Evolutionary conservation across 2,113 vertebrate species (phyloP).

Genomic region (Ceyx margarethae): DNA sequence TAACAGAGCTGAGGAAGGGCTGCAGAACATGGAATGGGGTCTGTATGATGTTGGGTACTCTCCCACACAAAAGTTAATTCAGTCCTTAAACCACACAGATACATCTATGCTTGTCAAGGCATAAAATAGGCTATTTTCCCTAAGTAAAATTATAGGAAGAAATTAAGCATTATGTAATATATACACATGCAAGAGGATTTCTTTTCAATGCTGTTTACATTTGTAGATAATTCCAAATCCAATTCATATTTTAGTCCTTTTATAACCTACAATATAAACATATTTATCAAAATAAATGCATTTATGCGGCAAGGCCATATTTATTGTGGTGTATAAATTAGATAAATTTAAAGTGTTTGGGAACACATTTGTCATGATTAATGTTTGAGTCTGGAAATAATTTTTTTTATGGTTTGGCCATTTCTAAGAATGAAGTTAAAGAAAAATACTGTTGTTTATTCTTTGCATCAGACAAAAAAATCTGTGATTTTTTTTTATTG

Average conservation of each 20-base stretch:
- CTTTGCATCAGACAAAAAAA: neutral
- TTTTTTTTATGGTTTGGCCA: slow-evolving; percentile 8
- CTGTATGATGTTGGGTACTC: neutral
- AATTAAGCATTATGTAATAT: neutral
- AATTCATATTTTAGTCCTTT: slow-evolving; percentile 22
- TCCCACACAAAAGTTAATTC: neutral
- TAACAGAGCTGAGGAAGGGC: neutral
- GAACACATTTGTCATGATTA: slow-evolving; percentile 30
- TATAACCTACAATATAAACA: slow-evolving; percentile 40
- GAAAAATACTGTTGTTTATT: neutral
- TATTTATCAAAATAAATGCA: slow-evolving; percentile 52
- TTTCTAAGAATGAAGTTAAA: neutral
- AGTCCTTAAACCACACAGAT: neutral
- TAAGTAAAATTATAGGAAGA: neutral
- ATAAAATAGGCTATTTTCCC: neutral
- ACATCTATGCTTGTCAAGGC: neutral
- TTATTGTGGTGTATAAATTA: slow-evolving; percentile 20
- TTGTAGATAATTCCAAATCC: slow-evolving; percentile 25
- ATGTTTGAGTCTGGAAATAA: neutral
- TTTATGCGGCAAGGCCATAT: slow-evolving; percentile 31
- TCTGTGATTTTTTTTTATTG: neutral
- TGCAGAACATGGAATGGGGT: neutral
- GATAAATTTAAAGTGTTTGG: slow-evolving; percentile 35
- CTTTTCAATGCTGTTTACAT: neutral
- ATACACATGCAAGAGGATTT: neutral